These are phyloP conservation scores for Phortica magna DNA, from an alignment of 2,888 invertebrate genomes.

Conservation along the genomic window DNA sequence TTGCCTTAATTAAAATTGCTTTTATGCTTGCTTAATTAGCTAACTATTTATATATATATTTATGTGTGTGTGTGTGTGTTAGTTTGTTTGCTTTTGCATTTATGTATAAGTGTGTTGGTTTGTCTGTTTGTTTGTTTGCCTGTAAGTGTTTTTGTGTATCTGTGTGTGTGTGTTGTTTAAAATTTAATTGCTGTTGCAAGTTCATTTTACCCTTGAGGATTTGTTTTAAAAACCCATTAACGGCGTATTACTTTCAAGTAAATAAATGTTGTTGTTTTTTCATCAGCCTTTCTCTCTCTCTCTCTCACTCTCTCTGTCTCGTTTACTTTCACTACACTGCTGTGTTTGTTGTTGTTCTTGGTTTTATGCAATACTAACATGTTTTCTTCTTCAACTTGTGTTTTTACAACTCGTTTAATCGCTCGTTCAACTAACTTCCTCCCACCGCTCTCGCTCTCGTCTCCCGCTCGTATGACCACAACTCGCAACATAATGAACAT, in stretches of 20 bases:
- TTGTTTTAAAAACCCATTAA: constrained; percentile 72
- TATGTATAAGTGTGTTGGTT: constrained; percentile 15
- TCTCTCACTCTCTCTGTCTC: background rate
- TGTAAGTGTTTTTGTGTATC: constrained; percentile 37
- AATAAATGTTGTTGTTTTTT: constrained; percentile 59
- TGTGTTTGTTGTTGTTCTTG: background rate
- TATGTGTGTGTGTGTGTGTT: background rate
- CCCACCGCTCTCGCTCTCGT: background rate
- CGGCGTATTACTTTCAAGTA: constrained; percentile 68
- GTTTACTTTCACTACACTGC: background rate
- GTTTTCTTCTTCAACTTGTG: background rate
- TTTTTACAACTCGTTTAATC: constrained; percentile 30
- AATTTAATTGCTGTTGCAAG: constrained; percentile 63
- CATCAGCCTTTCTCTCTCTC: background rate
- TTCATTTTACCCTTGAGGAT: constrained; percentile 66
- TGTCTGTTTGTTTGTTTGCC: constrained; percentile 3
- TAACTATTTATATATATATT: constrained; percentile 40
- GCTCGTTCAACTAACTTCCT: constrained; percentile 15
- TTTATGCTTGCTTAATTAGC: constrained; percentile 72
- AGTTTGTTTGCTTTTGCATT: constrained; percentile 11
- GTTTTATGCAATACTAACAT: background rate
- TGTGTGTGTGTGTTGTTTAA: constrained; percentile 56
- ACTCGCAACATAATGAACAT: background rate
- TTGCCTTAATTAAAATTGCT: constrained; percentile 67
- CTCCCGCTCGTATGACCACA: background rate